Base-by-base conservation (phyloP, 1,140 invertebrate species). In the Drosophila ficusphila region DNA sequence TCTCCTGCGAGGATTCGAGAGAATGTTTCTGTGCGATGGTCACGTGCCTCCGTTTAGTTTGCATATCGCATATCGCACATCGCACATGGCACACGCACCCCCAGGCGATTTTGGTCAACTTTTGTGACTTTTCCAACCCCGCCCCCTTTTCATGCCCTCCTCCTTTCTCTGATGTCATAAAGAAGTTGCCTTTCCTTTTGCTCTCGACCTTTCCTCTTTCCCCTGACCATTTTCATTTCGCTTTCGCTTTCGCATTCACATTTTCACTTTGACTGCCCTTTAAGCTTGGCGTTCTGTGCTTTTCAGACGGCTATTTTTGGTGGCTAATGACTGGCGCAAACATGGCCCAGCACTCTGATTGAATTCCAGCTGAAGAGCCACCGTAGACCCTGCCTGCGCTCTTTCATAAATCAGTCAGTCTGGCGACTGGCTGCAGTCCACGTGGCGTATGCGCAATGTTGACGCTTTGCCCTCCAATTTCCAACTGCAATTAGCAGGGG, bases 401-500 rank as follows among this genome's bases (percentile, higher is more conserved):
- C 53, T 21, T 31, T 25, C 42, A 71, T 58, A 75, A 64, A 77
- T 76, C 68, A 44, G 31, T 48, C 21, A 12, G 23, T 12, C 18
- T 36, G 29, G 9, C 9, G 6, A 33, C 41, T 29, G 49, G 53
- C 51, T 83, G 75, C 79, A 85, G 39, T 14, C 70, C 79, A 85
- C 60, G 60, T 51, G 75, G 75, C 79, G 78, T 74, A 78, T 82
- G 73, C 73, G 78, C 57, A 74, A 77, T 60, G 57, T 82, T 82
- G 64, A 70, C 70, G 49, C 39, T 74, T 54, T 25, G 34, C 48
- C 36, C 31, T 31, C 9, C 21, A 23, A n/a, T 14, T 23, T 38
- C 14, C 23, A 65, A 79, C 56, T 85, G 79, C 79, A 83, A 85
- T 85, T 75, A 78, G 25, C 27, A 21, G 33, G 68, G 23, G 5